Evolutionary conservation across 2,113 vertebrate species (phyloP), one percentile per base, ranked within the genome.

Genomic region (Cercocebus atys): DNA sequence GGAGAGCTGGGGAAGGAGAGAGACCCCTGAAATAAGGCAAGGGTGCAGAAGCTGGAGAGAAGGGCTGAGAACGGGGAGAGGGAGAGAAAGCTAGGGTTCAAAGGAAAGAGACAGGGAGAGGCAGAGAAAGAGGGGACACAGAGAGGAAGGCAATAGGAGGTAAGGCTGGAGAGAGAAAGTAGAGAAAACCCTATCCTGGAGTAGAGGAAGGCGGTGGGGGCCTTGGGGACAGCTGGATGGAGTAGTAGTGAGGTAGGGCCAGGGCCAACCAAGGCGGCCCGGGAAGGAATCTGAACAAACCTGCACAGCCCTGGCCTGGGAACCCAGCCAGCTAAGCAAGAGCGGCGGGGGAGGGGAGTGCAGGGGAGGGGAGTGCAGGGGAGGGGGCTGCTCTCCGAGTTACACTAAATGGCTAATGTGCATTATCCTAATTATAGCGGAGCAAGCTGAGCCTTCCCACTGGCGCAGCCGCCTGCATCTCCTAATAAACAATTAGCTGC

Each of bases 351-450:
- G 93, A 87, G 78, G 93, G 79, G 90, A 3, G 59, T 6, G 25
- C 12, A 43, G 97, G 95, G 86, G 93, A 87, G 78, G 93, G 79
- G 86, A 3, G 59, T 6, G 25, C 12, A 23, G 81, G 80, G 95
- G 91, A 61, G 50, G 86, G 90, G 94, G 68, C 83, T 6, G 87
- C 76, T 93, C 90, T 95, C 35, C 0, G 47, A 94, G 96, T 98
- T 94, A 88, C 95, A 96, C 98, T 98, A 98, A 98, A 97, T 98
- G 97, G 98, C 97, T 98, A 98, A 98, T 96, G 97, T 95, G 96
- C 97, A 98, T 98, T 98, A 98, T 95, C 97, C 98, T 98, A 98
- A 98, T 98, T 98, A 98, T 98, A 98, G 98, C 93, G 14, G 87
- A 97, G 95, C 97, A 97, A 94, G 95, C 98, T 95, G 97, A 97